A percentile compares a stretch with the other conserved stretches of the same genome.
Evolutionary conservation across 2,113 vertebrate genomes (phyloP).

Genomic region (Struthio camelus): DNA sequence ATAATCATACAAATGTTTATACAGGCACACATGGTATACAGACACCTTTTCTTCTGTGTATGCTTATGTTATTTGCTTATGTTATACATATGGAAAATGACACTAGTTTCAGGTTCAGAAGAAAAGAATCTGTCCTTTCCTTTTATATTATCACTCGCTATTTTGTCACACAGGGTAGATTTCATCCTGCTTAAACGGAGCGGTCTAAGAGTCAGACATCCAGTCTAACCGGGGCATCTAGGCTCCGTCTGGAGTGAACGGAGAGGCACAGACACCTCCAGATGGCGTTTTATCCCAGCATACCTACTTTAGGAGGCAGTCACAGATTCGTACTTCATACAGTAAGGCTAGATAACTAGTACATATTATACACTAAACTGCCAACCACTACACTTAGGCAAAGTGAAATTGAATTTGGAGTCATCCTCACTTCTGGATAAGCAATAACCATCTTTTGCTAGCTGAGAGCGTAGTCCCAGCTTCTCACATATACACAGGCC

Average conservation of each 20-base stretch:
- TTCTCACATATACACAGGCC: neutral
- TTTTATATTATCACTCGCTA: neutral
- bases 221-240: accelerated
- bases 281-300: neutral
- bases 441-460: accelerated
- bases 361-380: neutral
- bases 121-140: neutral
- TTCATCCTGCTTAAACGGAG: neutral
- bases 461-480: neutral
- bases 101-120: neutral
- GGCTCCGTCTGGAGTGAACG: neutral
- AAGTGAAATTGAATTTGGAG: neutral
- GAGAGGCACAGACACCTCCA: neutral
- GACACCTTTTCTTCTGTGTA: neutral
- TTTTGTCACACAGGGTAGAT: neutral
- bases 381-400: neutral
- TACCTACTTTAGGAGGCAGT: neutral
- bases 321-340: accelerated
- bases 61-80: neutral
- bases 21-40: neutral
- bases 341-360: neutral
- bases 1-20: neutral
- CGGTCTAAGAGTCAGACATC: neutral
- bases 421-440: neutral
- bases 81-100: neutral